Base-by-base conservation (phyloP, 1,140 invertebrate genomes). In the Papilio dardanus region DNA sequence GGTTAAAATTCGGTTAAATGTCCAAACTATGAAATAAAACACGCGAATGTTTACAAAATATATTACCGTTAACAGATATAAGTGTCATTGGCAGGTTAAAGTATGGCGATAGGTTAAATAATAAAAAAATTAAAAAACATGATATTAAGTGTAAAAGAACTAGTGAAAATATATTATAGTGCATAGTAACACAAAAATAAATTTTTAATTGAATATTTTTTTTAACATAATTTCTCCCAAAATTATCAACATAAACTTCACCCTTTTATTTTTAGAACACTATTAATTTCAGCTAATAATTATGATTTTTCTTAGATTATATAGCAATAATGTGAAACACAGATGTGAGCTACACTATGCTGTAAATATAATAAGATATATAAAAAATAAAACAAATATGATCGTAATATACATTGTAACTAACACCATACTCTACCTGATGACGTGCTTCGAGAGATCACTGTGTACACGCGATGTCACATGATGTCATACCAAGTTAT, bases 31-130 rank as follows among this genome's bases (percentile, higher is more conserved):
- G 54, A 73, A 73, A 73, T 73, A 58, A 73, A 73, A 73, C 71
- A 73, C 71, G 50, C 50, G 71, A 73, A 73, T 73, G 46, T 54
- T 73, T 50, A 73, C 71, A 73, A 73, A 73, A 73, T 73, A 73
- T 73, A 73, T 73, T 73, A 73, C 71, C 71, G 71, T 73, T 58
- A 31, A 69, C 71, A 58, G 71, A 73, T 31, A 71, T 69, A 54
- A 58, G 71, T 54, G 30, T 58, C 50, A 54, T n/a, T 0, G 35
- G 10, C 42, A 58, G 30, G 24, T 10, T 10, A 73, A 50, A 73
- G 71, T 73, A 73, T 58, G 46, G 71, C 3, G 33, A 19, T 58
- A 54, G 67, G 8, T n/a, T 10, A 14, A 58, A 58, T 28, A 24
- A 62, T 24, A 62, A 62, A 28, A n/a, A n/a, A n/a, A n/a, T n/a